phyloP scores from a whole-genome alignment of 64 coral and sea anemone genomes.

The Anthopleura sola region DNA sequence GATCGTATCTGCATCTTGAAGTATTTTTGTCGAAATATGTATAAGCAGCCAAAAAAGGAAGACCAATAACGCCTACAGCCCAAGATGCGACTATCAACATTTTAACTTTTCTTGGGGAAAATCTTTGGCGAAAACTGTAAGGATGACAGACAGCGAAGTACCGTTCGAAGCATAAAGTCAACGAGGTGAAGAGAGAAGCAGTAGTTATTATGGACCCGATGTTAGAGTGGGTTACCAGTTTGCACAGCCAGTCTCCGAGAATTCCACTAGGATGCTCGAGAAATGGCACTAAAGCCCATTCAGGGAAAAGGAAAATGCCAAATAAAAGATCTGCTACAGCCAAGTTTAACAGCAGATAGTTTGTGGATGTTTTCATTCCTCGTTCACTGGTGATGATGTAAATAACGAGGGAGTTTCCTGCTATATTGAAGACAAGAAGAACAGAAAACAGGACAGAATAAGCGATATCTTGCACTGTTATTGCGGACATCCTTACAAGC shows the following conservation, averaged over 20 bases:
- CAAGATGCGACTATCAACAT: background rate
- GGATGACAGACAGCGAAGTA: background rate
- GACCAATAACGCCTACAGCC: background rate
- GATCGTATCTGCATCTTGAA: background rate
- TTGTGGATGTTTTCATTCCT: background rate
- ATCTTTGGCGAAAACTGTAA: background rate
- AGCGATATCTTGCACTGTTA: too few species aligned
- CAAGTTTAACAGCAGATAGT: conserved; percentile 1
- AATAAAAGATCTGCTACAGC: background rate
- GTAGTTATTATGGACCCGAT: background rate
- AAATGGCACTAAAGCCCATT: background rate
- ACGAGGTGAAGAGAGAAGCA: background rate
- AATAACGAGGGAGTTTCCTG: conserved; percentile 4
- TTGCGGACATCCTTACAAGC: too few species aligned
- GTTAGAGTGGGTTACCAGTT: background rate
- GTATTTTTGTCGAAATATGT: background rate
- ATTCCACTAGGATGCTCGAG: background rate
- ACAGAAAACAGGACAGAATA: background rate
- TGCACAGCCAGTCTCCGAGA: background rate
- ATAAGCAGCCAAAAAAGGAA: background rate
- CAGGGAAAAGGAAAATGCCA: background rate
- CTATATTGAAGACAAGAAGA: background rate
- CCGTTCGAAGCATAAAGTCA: background rate
- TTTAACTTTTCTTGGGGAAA: background rate
- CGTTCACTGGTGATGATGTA: background rate